Base-by-base conservation (phyloP, 2,888 invertebrate species). In the Quadroppia sp. region DNA sequence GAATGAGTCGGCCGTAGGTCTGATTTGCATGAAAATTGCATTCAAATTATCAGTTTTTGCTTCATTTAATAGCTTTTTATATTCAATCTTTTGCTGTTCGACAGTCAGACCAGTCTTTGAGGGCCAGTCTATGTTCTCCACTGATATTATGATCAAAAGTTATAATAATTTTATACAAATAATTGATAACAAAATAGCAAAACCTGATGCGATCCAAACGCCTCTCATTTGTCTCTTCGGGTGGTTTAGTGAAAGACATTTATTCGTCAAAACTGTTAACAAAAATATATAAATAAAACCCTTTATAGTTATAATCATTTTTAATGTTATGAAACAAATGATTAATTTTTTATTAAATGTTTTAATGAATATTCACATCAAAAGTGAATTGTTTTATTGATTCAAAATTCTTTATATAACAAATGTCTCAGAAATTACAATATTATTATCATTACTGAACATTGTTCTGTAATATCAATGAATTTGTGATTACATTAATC, bases 11-110 rank as follows among this genome's bases (percentile, higher is more conserved):
- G 50, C 50, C 17, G 50, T 50, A 11, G 50, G 50, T 50, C 50
- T 50, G 50, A 50, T 50, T 17, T 50, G 50, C 7, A 50, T n/a
- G n/a, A 50, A n/a, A 17, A 50, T 9, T 11, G 50, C 50, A 20
- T 50, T 50, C 50, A 50, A 50, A 50, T 50, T 50, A n/a, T 50
- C 50, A 11, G 7, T 20, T 50, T 50, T 50, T 50, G 50, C 50
- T 17, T 50, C 50, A 6, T 50, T 17, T 17, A 50, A 6, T n/a
- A 50, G 20, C 17, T 50, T 50, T 17, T 17, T 50, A n/a, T 11
- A 50, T 17, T 50, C 50, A 6, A n/a, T 11, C 20, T 50, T 50
- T 50, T 50, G 50, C n/a, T 50, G n/a, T 11, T 17, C 50, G 6
- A 17, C 20, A 50, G 50, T 50, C 6, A 50, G 50, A 11, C 50